These are phyloP conservation scores for Indicator indicator DNA, from an alignment of 2,113 vertebrate genomes.

Conservation along the genomic window DNA sequence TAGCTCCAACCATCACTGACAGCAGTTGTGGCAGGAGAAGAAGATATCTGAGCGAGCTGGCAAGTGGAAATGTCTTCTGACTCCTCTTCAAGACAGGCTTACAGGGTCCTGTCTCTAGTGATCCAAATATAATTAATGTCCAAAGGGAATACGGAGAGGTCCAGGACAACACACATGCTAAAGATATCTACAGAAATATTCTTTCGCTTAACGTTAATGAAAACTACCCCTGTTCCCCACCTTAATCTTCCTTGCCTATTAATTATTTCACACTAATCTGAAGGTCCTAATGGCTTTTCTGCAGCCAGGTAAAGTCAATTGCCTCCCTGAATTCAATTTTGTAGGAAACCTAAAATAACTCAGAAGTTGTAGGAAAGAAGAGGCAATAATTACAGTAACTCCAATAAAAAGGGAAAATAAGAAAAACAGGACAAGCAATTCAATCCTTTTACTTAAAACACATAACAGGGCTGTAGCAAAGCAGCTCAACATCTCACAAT, in stretches of 20 bases:
- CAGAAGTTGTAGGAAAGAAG: neutral
- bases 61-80: neutral
- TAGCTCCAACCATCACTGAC: neutral
- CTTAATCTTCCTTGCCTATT: conserved; percentile 35
- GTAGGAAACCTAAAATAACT: neutral
- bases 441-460: neutral
- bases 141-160: neutral
- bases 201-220: neutral
- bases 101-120: neutral
- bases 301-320: conserved; percentile 48
- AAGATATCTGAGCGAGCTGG: neutral
- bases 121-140: neutral
- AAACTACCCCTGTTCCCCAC: neutral
- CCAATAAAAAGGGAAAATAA: neutral
- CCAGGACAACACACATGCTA: neutral
- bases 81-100: neutral
- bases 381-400: neutral
- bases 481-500: neutral
- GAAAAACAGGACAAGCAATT: neutral
- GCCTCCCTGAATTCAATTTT: conserved; percentile 3
- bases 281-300: conserved; percentile 51
- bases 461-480: neutral
- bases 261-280: conserved; percentile 62
- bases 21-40: neutral
- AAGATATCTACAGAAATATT: neutral